A percentile compares a stretch with the other conserved stretches of the same genome.
phyloP scores from a whole-genome alignment of 1,140 invertebrate genomes.

The Pogonomyrmex californicus region DNA sequence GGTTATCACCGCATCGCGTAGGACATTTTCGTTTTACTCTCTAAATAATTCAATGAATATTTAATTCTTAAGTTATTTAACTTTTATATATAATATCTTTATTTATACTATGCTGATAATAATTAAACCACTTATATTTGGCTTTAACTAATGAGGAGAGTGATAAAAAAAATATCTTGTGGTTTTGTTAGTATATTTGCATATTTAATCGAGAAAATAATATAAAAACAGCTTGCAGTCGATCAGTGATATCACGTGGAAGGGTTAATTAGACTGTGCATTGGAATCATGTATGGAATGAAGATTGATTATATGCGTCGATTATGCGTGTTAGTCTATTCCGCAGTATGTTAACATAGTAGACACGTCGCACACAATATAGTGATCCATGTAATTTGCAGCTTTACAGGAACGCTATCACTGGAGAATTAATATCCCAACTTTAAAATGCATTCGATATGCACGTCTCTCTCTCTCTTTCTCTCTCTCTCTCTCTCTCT shows the following conservation, averaged over 20 bases:
- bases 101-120: neutral
- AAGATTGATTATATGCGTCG: conserved; percentile 54
- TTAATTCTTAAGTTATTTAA: conserved; percentile 11
- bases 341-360: conserved; percentile 49
- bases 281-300: conserved; percentile 46
- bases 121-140: neutral
- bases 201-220: neutral
- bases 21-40: neutral
- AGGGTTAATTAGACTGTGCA: conserved; percentile 38
- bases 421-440: neutral
- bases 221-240: neutral
- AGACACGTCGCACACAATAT: conserved; percentile 23
- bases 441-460: conserved; percentile 24
- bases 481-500: neutral
- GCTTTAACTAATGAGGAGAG: neutral
- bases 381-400: conserved; percentile 41
- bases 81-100: neutral
- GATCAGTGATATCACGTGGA: conserved; percentile 13
- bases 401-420: neutral
- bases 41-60: neutral
- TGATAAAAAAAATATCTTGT: neutral
- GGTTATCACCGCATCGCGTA: neutral
- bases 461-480: neutral
- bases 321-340: conserved; percentile 44
- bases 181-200: neutral